A percentile compares a stretch with the other conserved stretches of the same genome.
Conservation (phyloP, 2,888 invertebrate genomes). For the Agonopterix heracliana region DNA sequence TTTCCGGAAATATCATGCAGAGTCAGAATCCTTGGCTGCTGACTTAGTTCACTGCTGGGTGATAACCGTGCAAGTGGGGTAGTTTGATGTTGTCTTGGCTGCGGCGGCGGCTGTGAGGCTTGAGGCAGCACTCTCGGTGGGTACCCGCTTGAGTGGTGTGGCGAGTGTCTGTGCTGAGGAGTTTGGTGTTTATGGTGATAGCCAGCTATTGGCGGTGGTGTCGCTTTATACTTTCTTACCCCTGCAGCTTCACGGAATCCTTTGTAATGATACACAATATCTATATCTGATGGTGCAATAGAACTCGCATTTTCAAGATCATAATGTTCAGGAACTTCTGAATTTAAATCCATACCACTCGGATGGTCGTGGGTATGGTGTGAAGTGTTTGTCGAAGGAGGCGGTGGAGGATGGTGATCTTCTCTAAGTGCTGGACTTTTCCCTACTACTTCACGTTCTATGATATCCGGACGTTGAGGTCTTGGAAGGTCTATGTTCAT, state of each 20-base stretch:
- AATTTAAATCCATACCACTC: slow-evolving; percentile 83
- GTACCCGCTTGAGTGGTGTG: slow-evolving; percentile 84
- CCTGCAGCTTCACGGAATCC: slow-evolving; percentile 91
- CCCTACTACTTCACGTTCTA: slow-evolving; percentile 90
- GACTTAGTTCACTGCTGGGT: slow-evolving; percentile 94
- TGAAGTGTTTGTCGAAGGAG: slow-evolving; percentile 82
- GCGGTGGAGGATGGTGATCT: slow-evolving; percentile 88
- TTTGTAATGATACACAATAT: slow-evolving; percentile 97
- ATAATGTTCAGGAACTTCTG: slow-evolving; percentile 93
- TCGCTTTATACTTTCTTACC: slow-evolving; percentile 90
- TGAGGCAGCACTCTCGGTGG: slow-evolving; percentile 84
- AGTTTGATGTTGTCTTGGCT: slow-evolving; percentile 87
- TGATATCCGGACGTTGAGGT: slow-evolving; percentile 94
- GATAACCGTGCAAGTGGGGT: slow-evolving; percentile 93
- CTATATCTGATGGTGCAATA: slow-evolving; percentile 97
- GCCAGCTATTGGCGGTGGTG: slow-evolving; percentile 86
- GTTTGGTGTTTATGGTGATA: slow-evolving; percentile 87
- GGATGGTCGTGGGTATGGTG: slow-evolving; percentile 85
- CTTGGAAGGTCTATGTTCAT: slow-evolving; percentile 82
- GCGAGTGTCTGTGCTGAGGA: slow-evolving; percentile 85
- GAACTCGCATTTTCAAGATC: slow-evolving; percentile 98
- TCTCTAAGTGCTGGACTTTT: slow-evolving; percentile 88
- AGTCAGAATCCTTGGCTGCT: slow-evolving; percentile 94
- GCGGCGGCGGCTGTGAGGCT: slow-evolving; percentile 80
- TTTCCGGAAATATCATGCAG: slow-evolving; percentile 95